Base-by-base conservation (phyloP, 2,888 invertebrate species). In the Hydrotaea diabolus region DNA sequence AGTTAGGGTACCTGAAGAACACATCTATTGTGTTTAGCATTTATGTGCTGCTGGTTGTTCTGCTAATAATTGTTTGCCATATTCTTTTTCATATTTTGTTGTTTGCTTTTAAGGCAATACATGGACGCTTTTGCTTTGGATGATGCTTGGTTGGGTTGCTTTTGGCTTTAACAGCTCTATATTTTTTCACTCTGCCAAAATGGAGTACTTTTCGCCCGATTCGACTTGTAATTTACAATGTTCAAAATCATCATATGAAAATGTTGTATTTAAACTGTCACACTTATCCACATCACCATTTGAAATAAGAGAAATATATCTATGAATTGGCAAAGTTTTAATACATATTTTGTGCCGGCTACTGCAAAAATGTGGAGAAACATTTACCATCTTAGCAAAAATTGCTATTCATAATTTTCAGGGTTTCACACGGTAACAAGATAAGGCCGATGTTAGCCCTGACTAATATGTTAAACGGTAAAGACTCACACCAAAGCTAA, bases 171-270 rank as follows among this genome's bases (percentile, higher is more conserved):
- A 62, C 31, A 26, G 19, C 19, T 66, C 43, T 19, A 43, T 31
- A 43, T 31, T 31, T 31, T 2, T 39, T 66, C 17, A 43, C 66
- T 43, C 66, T 43, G 66, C 66, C 66, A 66, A 66, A 66, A 19
- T 66, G 39, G 39, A 66, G 66, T 69, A 55, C n/a, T 57, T 57
- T 69, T 55, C 39, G 64, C 64, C 64, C 36, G 13, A 53, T 57
- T 77, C 39, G 23, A 57, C 39, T 66, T 77, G 57, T 57, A 77
- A 69, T 57, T 69, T 77, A 77, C 43, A 55, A 39, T 69, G 69
- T 77, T 69, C 39, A 77, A 76, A 64, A 76, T 73, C 15, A 49
- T 49, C 49, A 55, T 72, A 13, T 55, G 39, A 64, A 64, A 64
- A 36, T 64, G 55, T 21, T 55, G 49, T 49, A 4, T 49, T 11